These are phyloP conservation scores for Acheta domesticus DNA, from an alignment of 2,888 invertebrate genomes.

Conservation along the genomic window DNA sequence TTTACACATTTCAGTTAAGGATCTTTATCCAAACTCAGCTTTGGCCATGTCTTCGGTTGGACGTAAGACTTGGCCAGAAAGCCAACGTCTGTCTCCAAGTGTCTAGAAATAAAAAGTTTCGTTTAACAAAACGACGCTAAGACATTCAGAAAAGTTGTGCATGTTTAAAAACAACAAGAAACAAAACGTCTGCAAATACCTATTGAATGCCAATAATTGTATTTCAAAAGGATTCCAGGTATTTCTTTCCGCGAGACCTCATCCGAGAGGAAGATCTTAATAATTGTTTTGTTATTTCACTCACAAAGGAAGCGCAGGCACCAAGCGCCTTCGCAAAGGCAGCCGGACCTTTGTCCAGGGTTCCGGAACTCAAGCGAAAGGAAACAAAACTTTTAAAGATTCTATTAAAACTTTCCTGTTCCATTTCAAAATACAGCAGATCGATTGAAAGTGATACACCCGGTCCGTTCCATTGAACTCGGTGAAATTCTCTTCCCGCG, in stretches of 20 bases:
- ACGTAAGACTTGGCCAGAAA: no score
- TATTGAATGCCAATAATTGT: not conserved
- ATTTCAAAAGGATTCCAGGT: not conserved
- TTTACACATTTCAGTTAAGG: no score
- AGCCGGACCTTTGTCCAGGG: not conserved
- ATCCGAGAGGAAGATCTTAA: not conserved
- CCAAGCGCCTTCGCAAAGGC: not conserved
- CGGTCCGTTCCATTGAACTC: not conserved
- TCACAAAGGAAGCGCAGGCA: not conserved
- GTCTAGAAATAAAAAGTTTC: no score
- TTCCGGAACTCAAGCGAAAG: not conserved
- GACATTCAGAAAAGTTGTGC: no score
- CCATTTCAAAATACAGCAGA: slow-evolving; percentile 7
- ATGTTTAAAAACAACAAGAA: no score
- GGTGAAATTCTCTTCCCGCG: not conserved
- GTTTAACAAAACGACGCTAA: no score
- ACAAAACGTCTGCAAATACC: no score
- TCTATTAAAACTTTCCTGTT: slow-evolving; percentile 18
- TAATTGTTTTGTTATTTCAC: slow-evolving; percentile 18
- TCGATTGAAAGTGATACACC: slow-evolving; percentile 9
- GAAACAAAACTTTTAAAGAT: slow-evolving; percentile 4
- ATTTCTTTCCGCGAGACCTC: not conserved
- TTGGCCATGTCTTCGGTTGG: no score
- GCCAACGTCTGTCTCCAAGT: no score
- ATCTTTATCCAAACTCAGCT: no score